Evolutionary conservation across 2,113 vertebrate genomes (phyloP).

Genomic region (Emydura subglobosa): DNA sequence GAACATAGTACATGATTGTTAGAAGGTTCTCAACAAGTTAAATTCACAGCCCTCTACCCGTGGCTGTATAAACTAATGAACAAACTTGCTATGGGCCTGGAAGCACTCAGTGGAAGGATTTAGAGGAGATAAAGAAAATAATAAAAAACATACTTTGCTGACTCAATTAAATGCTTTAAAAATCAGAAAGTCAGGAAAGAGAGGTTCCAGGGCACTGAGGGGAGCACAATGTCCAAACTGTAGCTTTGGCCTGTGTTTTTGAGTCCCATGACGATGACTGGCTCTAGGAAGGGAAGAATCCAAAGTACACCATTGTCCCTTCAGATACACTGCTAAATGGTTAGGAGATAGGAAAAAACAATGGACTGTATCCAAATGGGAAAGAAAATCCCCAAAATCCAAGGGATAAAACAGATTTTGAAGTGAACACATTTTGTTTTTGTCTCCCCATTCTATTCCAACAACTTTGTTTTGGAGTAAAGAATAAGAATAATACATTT

Average conservation of each 20-base stretch:
- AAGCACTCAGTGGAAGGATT: not conserved
- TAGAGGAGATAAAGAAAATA: not conserved
- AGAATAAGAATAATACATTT: not conserved
- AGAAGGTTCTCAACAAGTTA: not conserved
- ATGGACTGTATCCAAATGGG: fast-evolving
- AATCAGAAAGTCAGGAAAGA: not conserved
- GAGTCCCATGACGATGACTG: fast-evolving
- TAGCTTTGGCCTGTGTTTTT: not conserved
- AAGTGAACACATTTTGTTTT: not conserved
- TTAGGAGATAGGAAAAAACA: not conserved
- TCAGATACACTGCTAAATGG: not conserved
- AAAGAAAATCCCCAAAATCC: slow-evolving; percentile 18
- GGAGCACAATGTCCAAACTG: not conserved
- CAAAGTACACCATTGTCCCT: not conserved
- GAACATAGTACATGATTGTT: not conserved
- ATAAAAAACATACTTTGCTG: not conserved
- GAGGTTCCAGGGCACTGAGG: not conserved
- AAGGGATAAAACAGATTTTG: not conserved
- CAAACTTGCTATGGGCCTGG: not conserved
- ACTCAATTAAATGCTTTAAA: not conserved
- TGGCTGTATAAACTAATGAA: not conserved
- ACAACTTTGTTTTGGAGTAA: slow-evolving; percentile 41
- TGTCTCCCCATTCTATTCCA: slow-evolving; percentile 19
- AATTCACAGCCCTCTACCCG: not conserved
- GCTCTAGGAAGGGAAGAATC: not conserved